These are phyloP conservation scores for Chelonus formosanus DNA, from an alignment of 2,888 invertebrate genomes.

Conservation along the genomic window DNA sequence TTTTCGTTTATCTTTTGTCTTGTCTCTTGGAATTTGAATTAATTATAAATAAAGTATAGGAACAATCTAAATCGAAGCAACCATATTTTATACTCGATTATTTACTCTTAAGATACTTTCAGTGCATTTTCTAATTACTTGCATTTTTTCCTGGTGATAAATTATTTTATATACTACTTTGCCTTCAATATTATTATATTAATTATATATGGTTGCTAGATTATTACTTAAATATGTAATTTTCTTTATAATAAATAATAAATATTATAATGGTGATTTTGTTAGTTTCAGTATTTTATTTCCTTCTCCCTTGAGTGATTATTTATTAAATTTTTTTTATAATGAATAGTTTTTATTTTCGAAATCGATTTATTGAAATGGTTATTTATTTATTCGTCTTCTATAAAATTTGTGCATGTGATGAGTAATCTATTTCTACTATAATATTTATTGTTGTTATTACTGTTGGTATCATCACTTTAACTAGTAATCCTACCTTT, in stretches of 20 bases:
- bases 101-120: too few relatives aligned
- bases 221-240: constrained; percentile 36
- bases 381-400: constrained; percentile 49
- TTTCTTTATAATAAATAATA: constrained; percentile 62
- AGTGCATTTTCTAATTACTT: too few relatives aligned
- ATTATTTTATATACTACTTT: constrained; percentile 45
- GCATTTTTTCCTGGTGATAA: too few relatives aligned
- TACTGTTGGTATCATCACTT: too few relatives aligned
- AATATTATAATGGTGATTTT: constrained; percentile 62
- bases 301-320: constrained; percentile 51
- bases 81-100: neutral
- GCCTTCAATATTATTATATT: constrained; percentile 34
- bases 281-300: constrained; percentile 55
- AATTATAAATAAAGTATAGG: neutral
- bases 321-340: constrained; percentile 15
- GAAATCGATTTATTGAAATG: constrained; percentile 18
- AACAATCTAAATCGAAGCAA: neutral
- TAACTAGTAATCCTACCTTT: too few relatives aligned
- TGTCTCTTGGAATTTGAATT: neutral
- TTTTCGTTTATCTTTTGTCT: neutral
- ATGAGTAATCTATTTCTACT: too few relatives aligned
- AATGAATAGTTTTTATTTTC: constrained; percentile 13
- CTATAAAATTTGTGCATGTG: constrained; percentile 33
- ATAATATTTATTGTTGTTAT: too few relatives aligned
- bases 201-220: constrained; percentile 17